These are phyloP conservation scores for Linyphia triangularis DNA, from an alignment of 2,888 invertebrate species.

Conservation along the genomic window DNA sequence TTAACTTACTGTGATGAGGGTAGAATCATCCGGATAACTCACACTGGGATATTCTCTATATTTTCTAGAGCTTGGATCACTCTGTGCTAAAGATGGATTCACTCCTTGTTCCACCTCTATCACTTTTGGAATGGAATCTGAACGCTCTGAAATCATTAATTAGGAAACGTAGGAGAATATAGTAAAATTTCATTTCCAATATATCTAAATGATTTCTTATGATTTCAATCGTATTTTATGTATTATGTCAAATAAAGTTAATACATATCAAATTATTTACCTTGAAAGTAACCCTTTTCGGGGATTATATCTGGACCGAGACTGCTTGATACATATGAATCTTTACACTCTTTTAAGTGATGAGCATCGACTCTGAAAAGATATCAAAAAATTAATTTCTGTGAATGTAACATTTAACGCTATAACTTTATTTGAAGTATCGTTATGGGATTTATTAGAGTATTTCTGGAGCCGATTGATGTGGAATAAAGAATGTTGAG, in stretches of 20 bases:
- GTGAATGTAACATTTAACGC: no score
- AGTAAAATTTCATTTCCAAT: no score
- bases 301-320: slow-evolving; percentile 73
- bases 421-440: no score
- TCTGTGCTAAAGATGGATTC: slow-evolving; percentile 54
- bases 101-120: slow-evolving; percentile 70
- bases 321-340: slow-evolving; percentile 65
- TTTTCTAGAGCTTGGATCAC: slow-evolving; percentile 65
- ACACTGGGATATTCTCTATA: slow-evolving; percentile 58
- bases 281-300: slow-evolving; percentile 69
- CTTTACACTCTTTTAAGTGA: slow-evolving; percentile 64
- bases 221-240: no score
- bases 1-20: slow-evolving; percentile 40
- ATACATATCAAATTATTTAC: neutral
- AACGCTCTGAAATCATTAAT: slow-evolving; percentile 45
- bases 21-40: slow-evolving; percentile 50
- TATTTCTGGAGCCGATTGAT: no score
- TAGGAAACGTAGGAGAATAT: no score
- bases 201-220: no score
- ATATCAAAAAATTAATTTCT: no score
- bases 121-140: slow-evolving; percentile 53
- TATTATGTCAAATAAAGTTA: no score
- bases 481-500: no score
- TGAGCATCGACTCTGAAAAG: slow-evolving; percentile 50
- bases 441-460: no score